Conservation (phyloP, 2,797 vertebrate genomes). For the Mus spretus region DNA sequence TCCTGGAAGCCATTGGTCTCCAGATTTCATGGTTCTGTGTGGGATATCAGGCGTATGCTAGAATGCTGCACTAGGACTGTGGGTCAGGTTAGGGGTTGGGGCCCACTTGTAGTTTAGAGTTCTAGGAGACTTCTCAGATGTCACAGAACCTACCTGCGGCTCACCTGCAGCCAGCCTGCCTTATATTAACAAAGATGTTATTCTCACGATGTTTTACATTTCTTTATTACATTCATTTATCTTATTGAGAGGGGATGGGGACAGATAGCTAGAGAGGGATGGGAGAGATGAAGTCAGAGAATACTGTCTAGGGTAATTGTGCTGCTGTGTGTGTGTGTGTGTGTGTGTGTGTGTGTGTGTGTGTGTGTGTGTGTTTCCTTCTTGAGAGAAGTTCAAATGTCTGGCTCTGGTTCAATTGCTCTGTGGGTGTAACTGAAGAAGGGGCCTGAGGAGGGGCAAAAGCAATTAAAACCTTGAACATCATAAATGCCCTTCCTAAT, state of each 20-base stretch:
- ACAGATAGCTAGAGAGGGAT: too few species aligned
- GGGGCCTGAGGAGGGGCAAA: not conserved
- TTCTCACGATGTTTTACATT: not conserved
- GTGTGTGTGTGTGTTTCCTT: not conserved
- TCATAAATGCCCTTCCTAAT: slow-evolving; percentile 72
- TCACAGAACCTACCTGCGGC: not conserved
- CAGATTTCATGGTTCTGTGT: not conserved
- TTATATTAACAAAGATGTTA: slow-evolving; percentile 7
- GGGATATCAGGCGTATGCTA: not conserved
- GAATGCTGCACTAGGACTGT: not conserved
- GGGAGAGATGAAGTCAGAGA: not conserved
- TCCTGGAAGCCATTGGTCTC: not conserved
- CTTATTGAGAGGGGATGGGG: not conserved
- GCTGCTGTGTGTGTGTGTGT: not conserved
- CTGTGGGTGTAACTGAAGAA: slow-evolving; percentile 63
- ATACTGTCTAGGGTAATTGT: not conserved
- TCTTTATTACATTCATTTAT: not conserved
- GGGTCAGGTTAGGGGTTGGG: not conserved
- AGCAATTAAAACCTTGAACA: slow-evolving; percentile 74
- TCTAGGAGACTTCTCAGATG: not conserved
- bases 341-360: too few species aligned
- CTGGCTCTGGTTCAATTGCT: slow-evolving; percentile 62
- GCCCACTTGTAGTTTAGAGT: not conserved
- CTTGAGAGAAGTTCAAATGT: slow-evolving; percentile 59
- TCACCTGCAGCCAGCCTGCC: not conserved